Base-by-base conservation (phyloP, 2,888 invertebrate genomes). In the Sturmia bella region DNA sequence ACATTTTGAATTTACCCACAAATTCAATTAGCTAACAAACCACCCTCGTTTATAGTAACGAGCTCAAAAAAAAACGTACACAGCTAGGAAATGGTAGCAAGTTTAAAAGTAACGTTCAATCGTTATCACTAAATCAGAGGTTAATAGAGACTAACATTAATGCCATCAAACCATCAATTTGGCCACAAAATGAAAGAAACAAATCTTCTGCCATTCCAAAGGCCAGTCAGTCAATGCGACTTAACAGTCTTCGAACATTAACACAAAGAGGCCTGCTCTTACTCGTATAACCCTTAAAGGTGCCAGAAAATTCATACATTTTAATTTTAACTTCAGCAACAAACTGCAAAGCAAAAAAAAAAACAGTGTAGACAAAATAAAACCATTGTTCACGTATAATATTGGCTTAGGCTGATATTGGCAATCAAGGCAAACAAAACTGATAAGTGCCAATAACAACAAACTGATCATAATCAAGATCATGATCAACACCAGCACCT, bases 61-160 rank as follows among this genome's bases (percentile, higher is more conserved):
- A 19, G 24, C 9, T 41, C n/a, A n/a, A n/a, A n/a, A n/a, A 52
- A 54, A 27, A 32, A 52, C 48, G 12, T 52, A 50, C 5, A 61
- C 5, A 61, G 57, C 64, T 80, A 83, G 32, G 32, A 32, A 32
- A 32, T 32, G 9, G 84, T 84, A 84, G 80, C 84, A 52, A 45
- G 68, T 66, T 83, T 76, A 76, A 78, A 70, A 84, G 59, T 79
- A 81, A 84, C 85, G 86, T 88, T 86, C 86, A 89, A 90, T 90
- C 89, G 90, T 90, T 90, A 90, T 90, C 89, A 90, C 89, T 87
- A 89, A 88, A 89, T 90, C 89, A 90, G 89, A 85, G 89, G 87
- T 88, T 90, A 90, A 90, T 90, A 89, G 87, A 88, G 89, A 88
- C 89, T 83, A 79, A 68, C 83, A 83, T 69, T 80, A 80, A 80